phyloP scores from a whole-genome alignment of 2,113 vertebrate genomes.

The Prietella phreatophila region DNA sequence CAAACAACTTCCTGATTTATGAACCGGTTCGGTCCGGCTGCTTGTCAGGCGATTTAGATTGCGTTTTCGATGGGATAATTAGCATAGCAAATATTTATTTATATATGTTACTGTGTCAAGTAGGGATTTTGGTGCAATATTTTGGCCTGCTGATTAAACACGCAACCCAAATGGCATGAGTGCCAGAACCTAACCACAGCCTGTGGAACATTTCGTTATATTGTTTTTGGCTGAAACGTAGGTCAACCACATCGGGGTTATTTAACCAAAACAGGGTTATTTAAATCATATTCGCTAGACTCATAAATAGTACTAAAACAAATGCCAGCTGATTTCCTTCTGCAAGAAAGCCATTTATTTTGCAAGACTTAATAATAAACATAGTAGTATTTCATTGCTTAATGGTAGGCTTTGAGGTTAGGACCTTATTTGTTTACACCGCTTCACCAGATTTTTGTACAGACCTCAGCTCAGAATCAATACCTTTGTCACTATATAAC shows the following conservation, averaged over 20 bases:
- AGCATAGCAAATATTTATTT: conserved; percentile 52
- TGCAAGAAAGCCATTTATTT: background rate
- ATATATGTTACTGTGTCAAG: conserved; percentile 39
- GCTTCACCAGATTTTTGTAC: background rate
- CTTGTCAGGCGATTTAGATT: conserved; percentile 46
- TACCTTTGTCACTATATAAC: background rate
- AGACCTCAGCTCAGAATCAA: background rate
- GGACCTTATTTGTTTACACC: background rate
- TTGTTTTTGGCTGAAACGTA: conserved; percentile 7
- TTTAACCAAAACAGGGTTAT: background rate
- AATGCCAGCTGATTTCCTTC: background rate
- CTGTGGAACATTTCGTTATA: background rate
- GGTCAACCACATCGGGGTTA: conserved; percentile 11
- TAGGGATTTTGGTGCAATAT: conserved; percentile 38
- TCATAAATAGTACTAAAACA: background rate
- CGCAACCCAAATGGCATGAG: conserved; percentile 28
- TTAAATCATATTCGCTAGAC: background rate
- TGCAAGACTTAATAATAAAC: background rate
- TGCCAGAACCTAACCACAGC: conserved; percentile 46
- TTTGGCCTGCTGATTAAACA: conserved; percentile 31
- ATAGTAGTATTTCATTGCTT: background rate
- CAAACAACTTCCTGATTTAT: conserved; percentile 55
- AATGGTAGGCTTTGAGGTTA: background rate
- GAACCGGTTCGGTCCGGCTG: conserved; percentile 38
- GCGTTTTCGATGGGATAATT: conserved; percentile 50